These are phyloP conservation scores for Bathynomus jamesi DNA, from an alignment of 1,140 invertebrate species.

Conservation along the genomic window DNA sequence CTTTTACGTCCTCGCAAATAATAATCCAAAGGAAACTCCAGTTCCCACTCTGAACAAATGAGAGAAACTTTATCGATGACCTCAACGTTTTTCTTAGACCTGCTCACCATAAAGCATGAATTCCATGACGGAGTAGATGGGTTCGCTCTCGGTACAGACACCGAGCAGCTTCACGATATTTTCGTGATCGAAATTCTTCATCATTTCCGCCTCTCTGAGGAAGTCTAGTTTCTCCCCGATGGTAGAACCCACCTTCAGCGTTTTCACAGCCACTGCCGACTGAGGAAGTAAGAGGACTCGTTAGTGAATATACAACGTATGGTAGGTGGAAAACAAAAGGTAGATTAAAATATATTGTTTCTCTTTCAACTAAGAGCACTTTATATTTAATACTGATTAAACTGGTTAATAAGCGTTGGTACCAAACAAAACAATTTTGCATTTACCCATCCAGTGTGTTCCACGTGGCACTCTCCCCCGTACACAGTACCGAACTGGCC, in stretches of 20 bases:
- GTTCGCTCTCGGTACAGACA: constrained; percentile 74
- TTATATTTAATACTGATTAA: no score
- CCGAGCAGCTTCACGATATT: constrained; percentile 77
- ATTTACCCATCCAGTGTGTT: constrained; percentile 32
- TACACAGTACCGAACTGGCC: constrained; percentile 82
- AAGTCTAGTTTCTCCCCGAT: constrained; percentile 83
- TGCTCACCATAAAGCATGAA: constrained; percentile 78
- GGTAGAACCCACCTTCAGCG: constrained; percentile 68
- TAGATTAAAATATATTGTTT: no score
- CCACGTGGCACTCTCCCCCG: constrained; percentile 61
- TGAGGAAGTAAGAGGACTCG: constrained; percentile 21
- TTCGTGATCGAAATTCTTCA: constrained; percentile 83
- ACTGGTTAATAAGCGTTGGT: no score
- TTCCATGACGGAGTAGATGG: constrained; percentile 84
- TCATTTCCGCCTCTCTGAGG: constrained; percentile 79
- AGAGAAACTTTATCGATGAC: no score
- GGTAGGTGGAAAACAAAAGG: no score
- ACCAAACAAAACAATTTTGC: no score
- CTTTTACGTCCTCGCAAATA: no score
- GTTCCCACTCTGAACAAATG: no score
- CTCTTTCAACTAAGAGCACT: no score
- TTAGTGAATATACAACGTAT: no score
- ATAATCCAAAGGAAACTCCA: no score
- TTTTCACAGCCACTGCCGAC: constrained; percentile 81
- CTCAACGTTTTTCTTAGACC: no score